phyloP scores from a whole-genome alignment of 2,888 invertebrate genomes.

The Nomada ferruginata region DNA sequence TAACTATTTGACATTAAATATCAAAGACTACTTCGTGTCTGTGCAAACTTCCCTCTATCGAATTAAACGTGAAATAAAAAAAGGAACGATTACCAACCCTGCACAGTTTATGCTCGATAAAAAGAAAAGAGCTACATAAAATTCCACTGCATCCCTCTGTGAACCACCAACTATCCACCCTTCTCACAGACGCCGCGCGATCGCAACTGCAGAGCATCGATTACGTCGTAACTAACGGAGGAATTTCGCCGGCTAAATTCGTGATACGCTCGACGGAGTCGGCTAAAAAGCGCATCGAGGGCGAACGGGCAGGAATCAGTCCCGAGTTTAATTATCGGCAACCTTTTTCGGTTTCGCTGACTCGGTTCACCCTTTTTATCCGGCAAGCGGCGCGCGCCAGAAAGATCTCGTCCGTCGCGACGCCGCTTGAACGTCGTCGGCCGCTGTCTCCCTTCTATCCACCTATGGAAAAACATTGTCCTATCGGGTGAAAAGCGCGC shows the following conservation, averaged over 20 bases:
- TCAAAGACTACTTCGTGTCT: no score
- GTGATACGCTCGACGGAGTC: slow-evolving; percentile 25
- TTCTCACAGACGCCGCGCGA: not conserved
- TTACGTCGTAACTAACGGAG: slow-evolving; percentile 15
- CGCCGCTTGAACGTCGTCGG: slow-evolving; percentile 14
- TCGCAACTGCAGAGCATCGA: slow-evolving; percentile 10
- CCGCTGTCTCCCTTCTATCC: slow-evolving; percentile 9
- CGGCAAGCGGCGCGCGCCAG: not conserved
- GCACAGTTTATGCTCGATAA: not conserved
- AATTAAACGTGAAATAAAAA: no score
- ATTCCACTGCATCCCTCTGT: not conserved
- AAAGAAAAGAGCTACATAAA: not conserved
- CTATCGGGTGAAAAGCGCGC: slow-evolving; percentile 50
- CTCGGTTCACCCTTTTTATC: slow-evolving; percentile 41
- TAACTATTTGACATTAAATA: no score
- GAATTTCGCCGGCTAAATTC: slow-evolving; percentile 28
- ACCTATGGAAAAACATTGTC: slow-evolving; percentile 60
- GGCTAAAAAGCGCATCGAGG: slow-evolving; percentile 13
- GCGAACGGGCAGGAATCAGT: not conserved
- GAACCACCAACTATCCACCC: not conserved
- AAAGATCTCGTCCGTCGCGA: slow-evolving; percentile 6
- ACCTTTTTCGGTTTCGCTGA: slow-evolving; percentile 57
- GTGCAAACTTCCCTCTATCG: no score
- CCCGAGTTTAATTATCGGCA: slow-evolving; percentile 65
- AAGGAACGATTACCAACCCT: no score